These are phyloP conservation scores for Sinodicranocentrus sp. DNA, from an alignment of 2,888 invertebrate genomes.

Conservation along the genomic window DNA sequence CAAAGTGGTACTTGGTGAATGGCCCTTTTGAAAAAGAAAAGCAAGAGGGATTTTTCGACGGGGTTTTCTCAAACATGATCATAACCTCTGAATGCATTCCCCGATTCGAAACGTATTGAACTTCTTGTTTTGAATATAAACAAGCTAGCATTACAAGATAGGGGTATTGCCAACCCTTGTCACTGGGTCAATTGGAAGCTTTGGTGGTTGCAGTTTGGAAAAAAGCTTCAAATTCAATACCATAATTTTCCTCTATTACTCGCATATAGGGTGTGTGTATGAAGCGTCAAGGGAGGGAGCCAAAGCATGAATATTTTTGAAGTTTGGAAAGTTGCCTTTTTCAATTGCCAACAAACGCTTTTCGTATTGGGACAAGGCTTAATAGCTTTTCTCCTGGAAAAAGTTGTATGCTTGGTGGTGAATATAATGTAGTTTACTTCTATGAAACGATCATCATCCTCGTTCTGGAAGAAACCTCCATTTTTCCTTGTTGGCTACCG, in stretches of 20 bases:
- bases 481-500: background rate
- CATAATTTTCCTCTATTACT: too few relatives aligned
- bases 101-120: too few relatives aligned
- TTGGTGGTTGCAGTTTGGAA: too few relatives aligned
- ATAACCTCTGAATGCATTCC: too few relatives aligned
- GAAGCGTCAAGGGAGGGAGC: background rate
- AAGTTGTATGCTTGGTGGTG: background rate
- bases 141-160: too few relatives aligned
- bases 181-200: slow-evolving; percentile 22
- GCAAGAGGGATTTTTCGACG: too few relatives aligned
- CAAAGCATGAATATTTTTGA: background rate
- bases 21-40: too few relatives aligned
- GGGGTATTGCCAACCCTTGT: background rate
- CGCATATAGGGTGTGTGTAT: background rate
- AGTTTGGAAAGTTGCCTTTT: slow-evolving; percentile 54
- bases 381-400: background rate
- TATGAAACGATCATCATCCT: slow-evolving; percentile 10
- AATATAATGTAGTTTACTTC: slow-evolving; percentile 46
- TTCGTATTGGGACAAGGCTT: background rate
- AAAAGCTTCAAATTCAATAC: too few relatives aligned
- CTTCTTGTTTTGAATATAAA: too few relatives aligned
- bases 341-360: slow-evolving; percentile 55
- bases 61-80: too few relatives aligned
- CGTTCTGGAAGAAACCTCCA: background rate
- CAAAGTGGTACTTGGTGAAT: too few relatives aligned